Base-by-base conservation (phyloP, 2,888 invertebrate species). In the Dryococelus australis region DNA sequence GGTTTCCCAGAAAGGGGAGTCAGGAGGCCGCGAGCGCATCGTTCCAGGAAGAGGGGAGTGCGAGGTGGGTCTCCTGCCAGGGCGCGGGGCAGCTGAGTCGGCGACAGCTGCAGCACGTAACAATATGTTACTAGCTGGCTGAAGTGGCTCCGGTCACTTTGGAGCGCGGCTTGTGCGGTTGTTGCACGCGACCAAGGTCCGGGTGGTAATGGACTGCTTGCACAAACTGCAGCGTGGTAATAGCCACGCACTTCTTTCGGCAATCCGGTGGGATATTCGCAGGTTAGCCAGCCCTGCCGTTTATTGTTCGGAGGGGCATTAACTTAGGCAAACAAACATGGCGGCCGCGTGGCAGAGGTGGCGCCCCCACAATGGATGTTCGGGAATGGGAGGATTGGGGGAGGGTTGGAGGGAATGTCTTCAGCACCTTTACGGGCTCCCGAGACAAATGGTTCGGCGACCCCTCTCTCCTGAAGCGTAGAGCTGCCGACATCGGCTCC, bases 271-370 rank as follows among this genome's bases (percentile, higher is more conserved):
- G n/a, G 65, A 65, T n/a, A 83, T 83, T 43, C 83, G 35, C 83
- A 83, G 83, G 83, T 83, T 83, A 83, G 83, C 83, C 43, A 28
- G 35, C 83, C 24, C 8, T 24, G 65, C 65, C 83, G 28, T 83
- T 83, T 35, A 83, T 83, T n/a, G 83, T 20, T 35, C 35, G 28
- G 43, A 28, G 83, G 83, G 83, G 83, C 83, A 28, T 10, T 83
- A 83, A 83, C 83, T 83, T 83, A 83, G 35, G 20, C 43, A 83
- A 83, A 83, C 83, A 83, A 83, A 83, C 83, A 83, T 83, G 83
- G 83, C 43, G 83, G 83, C 28, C 24, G 28, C 24, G 80, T 27
- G 80, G 80, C 24, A 24, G 28, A 13, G 83, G 83, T 83, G 35
- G 35, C 3, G 80, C 65, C 65, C n/a, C 65, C 24, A 20, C 65